Conservation (phyloP, 1,140 invertebrate species). For the Drosophila lacertosa region DNA sequence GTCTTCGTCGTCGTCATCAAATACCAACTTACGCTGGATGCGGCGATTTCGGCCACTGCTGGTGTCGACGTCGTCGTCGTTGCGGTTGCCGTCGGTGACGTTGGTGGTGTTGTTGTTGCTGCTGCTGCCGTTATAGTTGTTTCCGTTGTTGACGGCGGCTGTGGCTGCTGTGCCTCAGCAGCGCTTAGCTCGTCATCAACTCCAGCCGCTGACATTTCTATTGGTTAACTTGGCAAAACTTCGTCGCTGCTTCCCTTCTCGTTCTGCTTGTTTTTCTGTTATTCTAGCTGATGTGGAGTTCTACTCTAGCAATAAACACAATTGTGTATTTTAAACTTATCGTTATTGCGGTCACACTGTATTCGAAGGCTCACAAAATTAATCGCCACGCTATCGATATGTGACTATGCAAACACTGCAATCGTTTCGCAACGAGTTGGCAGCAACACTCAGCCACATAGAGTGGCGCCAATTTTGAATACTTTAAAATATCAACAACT, state of each 20-base stretch:
- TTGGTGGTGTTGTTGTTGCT: not conserved
- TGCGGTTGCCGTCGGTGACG: not conserved
- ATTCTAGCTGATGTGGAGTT: conserved; percentile 42
- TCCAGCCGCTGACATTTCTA: conserved; percentile 70
- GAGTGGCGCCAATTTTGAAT: conserved; percentile 10
- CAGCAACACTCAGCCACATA: conserved; percentile 8
- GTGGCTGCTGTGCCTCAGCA: conserved; percentile 19
- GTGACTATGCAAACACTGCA: conserved; percentile 1
- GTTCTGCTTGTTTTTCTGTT: conserved; percentile 28
- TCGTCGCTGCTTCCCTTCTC: conserved; percentile 8
- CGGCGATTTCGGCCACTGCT: conserved; percentile 56
- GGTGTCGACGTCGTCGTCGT: conserved; percentile 4
- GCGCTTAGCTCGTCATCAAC: conserved; percentile 33
- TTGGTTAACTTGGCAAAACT: conserved; percentile 11
- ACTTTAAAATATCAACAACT: not conserved
- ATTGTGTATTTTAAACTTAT: not conserved
- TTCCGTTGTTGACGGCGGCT: conserved; percentile 10
- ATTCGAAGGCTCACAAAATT: not conserved
- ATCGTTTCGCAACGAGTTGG: conserved; percentile 6
- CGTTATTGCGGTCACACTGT: conserved; percentile 20
- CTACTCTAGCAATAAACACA: conserved; percentile 18
- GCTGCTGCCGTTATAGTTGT: not conserved
- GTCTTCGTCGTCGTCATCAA: conserved; percentile 65
- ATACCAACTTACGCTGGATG: conserved; percentile 57
- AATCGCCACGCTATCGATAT: conserved; percentile 13